phyloP scores from a whole-genome alignment of 2,113 vertebrate species.

The Callopanchax toddi region DNA sequence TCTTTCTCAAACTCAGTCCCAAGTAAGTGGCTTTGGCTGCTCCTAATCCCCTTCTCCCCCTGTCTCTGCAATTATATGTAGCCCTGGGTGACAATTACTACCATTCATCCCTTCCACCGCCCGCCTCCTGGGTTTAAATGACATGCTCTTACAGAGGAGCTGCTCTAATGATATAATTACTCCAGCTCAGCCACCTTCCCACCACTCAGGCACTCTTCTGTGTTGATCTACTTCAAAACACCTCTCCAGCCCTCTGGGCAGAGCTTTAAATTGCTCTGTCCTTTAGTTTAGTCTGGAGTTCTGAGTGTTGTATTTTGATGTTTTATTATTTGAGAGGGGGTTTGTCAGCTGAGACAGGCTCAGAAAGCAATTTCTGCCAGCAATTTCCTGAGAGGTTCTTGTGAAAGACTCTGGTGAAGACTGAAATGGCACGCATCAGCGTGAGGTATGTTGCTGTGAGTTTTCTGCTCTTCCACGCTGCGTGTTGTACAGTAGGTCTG shows the following conservation, averaged over 20 bases:
- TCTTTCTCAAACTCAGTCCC: slow-evolving; percentile 61
- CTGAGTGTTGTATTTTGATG: slow-evolving; percentile 29
- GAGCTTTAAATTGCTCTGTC: slow-evolving; percentile 35
- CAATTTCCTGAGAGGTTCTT: slow-evolving; percentile 28
- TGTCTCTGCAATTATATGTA: slow-evolving; percentile 69
- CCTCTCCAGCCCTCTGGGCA: slow-evolving; percentile 21
- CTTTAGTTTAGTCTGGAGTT: slow-evolving; percentile 31
- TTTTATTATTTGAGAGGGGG: slow-evolving; percentile 27
- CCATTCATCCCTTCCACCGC: slow-evolving; percentile 59
- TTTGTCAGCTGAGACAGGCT: not conserved
- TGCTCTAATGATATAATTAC: slow-evolving; percentile 76
- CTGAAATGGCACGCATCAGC: not conserved
- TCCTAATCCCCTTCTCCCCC: slow-evolving; percentile 57
- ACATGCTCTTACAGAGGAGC: slow-evolving; percentile 67
- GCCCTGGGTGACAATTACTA: slow-evolving; percentile 77
- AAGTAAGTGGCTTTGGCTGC: slow-evolving; percentile 69
- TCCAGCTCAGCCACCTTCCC: slow-evolving; percentile 59
- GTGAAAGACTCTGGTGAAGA: slow-evolving; percentile 3
- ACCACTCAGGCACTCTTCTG: slow-evolving; percentile 37
- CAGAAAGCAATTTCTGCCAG: slow-evolving; percentile 16
- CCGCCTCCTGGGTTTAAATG: slow-evolving; percentile 69
- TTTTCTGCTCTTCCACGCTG: slow-evolving; percentile 5
- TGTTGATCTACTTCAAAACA: slow-evolving; percentile 54
- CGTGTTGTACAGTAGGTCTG: slow-evolving; percentile 29
- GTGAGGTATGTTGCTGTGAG: not conserved